These are phyloP conservation scores for Rhopilema esculentum DNA, from an alignment of 30 jellyfish, hydroid and myxozoan species.

Conservation along the genomic window DNA sequence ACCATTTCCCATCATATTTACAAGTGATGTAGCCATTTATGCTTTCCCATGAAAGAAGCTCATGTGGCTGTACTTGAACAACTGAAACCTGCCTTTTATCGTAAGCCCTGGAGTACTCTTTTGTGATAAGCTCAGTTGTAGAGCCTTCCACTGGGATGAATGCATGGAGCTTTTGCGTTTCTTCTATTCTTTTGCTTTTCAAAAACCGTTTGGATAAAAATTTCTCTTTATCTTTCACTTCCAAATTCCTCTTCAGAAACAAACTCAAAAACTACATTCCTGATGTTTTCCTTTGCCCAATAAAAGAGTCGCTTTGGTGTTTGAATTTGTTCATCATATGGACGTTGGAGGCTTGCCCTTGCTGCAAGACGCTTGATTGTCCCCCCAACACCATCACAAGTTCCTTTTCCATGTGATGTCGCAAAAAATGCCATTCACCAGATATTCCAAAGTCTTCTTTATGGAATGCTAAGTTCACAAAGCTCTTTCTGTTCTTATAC, in stretches of 20 bases:
- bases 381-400: slow-evolving; percentile 58
- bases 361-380: slow-evolving; percentile 53
- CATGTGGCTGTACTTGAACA: not conserved
- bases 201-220: slow-evolving; percentile 14
- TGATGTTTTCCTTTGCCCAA: slow-evolving; percentile 43
- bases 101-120: slow-evolving; percentile 29
- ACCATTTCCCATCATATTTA: slow-evolving; percentile 46
- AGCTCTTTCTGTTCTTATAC: slow-evolving; percentile 63
- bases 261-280: slow-evolving; percentile 14
- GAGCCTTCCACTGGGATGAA: slow-evolving; percentile 21
- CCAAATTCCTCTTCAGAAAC: slow-evolving; percentile 6
- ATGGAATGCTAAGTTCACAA: slow-evolving; percentile 47
- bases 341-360: slow-evolving; percentile 61
- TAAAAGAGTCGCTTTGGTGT: slow-evolving; percentile 35
- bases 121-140: slow-evolving; percentile 18
- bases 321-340: slow-evolving; percentile 31
- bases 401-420: slow-evolving; percentile 62
- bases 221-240: slow-evolving; percentile 3
- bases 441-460: not conserved
- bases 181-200: slow-evolving; percentile 21
- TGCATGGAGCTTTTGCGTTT: slow-evolving; percentile 54
- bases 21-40: slow-evolving; percentile 39
- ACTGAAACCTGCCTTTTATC: not conserved
- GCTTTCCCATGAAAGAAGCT: slow-evolving; percentile 4
- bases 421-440: slow-evolving; percentile 36